Base-by-base conservation (phyloP, 2,797 vertebrate genomes). In the Syndactyla subalaris region DNA sequence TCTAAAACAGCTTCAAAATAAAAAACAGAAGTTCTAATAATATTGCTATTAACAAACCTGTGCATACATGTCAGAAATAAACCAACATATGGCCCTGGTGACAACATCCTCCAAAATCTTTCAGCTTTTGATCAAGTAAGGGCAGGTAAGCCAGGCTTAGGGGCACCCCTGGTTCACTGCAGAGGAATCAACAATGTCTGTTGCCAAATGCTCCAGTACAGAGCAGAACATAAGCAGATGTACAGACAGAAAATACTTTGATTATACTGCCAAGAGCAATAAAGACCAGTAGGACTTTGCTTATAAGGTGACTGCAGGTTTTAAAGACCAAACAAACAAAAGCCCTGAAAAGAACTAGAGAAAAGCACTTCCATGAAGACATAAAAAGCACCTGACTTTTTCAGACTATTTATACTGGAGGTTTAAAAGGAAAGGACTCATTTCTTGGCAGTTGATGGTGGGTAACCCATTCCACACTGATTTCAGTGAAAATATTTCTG, bases 401-500 rank as follows among this genome's bases (percentile, higher is more conserved):
- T 76, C 73, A 95, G 85, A 80, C 65, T 94, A 80, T 80, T 85
- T 84, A 88, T 94, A 70, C 17, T 1, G 2, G 32, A 59, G 12
- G 48, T 84, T 96, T 93, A 89, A 93, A 92, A 76, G 75, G 32
- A 66, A 93, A 93, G 74, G 43, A 88, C 70, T 80, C 57, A 2
- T 80, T 91, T 94, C 73, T 77, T 54, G 71, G 86, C 41, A 57
- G 39, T 1, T 85, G 55, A 84, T 89, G 67, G 61, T 32, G 30
- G 93, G 45, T 49, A 94, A 84, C 36, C 48, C 81, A 83, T 77
- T 94, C 68, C 84, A 93, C 8, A 36, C 85, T 55, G 77, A 90
- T 88, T 90, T 93, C 77, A 81, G 62, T 72, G 58, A 39, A 80
- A 94, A 84, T 92, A 82, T 81, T 87, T 96, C 87, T 93, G 96